Conservation (phyloP, 2,113 vertebrate species). For the Petroica traversi region DNA sequence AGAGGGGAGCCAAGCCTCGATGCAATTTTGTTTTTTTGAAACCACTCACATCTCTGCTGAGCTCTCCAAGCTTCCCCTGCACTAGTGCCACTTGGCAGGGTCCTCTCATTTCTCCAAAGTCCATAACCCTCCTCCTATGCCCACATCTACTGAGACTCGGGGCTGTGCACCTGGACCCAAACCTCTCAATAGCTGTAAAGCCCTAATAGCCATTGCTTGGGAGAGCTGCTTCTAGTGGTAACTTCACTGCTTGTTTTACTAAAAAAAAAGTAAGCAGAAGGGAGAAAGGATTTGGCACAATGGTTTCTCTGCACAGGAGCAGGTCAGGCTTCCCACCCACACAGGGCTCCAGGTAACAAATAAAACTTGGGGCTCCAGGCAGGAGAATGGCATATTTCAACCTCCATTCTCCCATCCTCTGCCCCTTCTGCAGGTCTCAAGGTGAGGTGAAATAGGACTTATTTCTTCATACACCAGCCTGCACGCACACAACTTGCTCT, state of each 20-base stretch:
- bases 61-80: not conserved
- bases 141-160: accelerated
- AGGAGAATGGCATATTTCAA: not conserved
- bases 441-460: not conserved
- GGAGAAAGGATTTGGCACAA: not conserved
- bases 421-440: not conserved
- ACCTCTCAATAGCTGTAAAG: not conserved
- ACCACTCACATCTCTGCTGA: not conserved
- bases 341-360: not conserved
- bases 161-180: not conserved
- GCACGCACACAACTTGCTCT: not conserved
- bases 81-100: not conserved
- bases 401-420: not conserved
- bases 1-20: not conserved
- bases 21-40: not conserved
- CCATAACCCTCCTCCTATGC: not conserved
- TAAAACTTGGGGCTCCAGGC: not conserved
- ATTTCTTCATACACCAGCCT: not conserved
- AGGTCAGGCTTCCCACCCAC: not conserved
- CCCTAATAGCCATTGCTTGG: not conserved
- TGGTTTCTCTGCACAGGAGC: not conserved
- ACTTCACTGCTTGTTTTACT: not conserved
- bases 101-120: not conserved
- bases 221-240: not conserved
- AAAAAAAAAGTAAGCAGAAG: not conserved